Evolutionary conservation across 2,888 invertebrate genomes (phyloP), one percentile per base, ranked within the genome.

Genomic region (Tolmerus cingulatus): DNA sequence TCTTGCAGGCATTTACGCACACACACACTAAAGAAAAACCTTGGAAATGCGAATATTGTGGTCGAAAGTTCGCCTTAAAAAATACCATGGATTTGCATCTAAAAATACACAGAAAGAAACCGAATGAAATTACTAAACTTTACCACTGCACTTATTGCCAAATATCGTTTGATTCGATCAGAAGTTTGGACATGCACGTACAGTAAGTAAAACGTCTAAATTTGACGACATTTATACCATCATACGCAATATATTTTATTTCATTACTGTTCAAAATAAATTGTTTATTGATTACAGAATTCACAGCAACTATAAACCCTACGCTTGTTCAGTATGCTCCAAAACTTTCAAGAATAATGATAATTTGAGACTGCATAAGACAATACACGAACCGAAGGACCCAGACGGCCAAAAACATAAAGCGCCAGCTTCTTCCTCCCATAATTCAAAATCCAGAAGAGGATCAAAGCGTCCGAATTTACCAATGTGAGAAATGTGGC

Each of bases 21-120:
- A 19, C n/a, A n/a, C 90, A 91, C 66, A 90, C 90, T 4, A 89
- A 90, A 12, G 90, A 91, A 43, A 89, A 88, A 12, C 90, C 90
- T 0, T 92, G 90, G 82, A 87, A 89, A 16, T 91, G 91, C 76
- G 77, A 74, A 8, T 40, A 86, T 0, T 91, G 91, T 40, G 74
- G 84, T 37, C 66, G 87, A 14, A 40, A 51, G n/a, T 89, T 89
- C 77, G 37, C 88, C 0, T 23, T 89, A 5, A 88, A 89, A 74
- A 74, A 55, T 12, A 86, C 87, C 1, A 74, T 89, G 1, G 51
- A 84, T n/a, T 27, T 46, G 14, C 89, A 89, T 66, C 66, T 84
- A 16, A 46, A 79, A 7, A 79, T 86, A 27, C 89, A 89, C 57
- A 89, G 76, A 34, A 37, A 87, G 19, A 46, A n/a, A 34, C 9